Base-by-base conservation (phyloP, 2,888 invertebrate species). In the Drosophila greeni region DNA sequence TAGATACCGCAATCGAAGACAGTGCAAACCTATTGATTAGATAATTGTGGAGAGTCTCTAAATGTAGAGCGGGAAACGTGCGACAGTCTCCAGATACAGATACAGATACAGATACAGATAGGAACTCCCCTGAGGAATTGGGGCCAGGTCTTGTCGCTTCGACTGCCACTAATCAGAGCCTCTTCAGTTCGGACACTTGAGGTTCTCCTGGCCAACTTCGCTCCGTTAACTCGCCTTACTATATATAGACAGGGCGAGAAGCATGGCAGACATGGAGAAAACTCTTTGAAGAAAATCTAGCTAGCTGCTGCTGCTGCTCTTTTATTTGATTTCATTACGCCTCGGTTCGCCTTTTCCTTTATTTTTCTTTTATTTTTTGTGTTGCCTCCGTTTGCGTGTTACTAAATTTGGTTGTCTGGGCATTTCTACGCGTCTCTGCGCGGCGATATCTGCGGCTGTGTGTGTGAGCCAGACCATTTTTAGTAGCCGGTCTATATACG, bases 331-430 rank as follows among this genome's bases (percentile, higher is more conserved):
- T 79, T 81, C 68, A 81, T 83, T 78, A 75, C 81, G 65, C 45
- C 54, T 47, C 43, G 58, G 47, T 49, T 48, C n/a, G 48, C 20
- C 16, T 48, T 33, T 48, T 48, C 31, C 31, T 23, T 7, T n/a
- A n/a, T n/a, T 45, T 26, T 16, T 45, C 18, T 29, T 29, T 18
- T 36, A 16, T 36, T 29, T 55, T 62, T 26, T 58, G 29, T 62
- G 57, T 43, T 65, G 52, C 61, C 52, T 40, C 57, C 55, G 45
- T 51, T 64, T 69, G 58, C 66, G 56, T 76, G 82, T 77, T 84
- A 80, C 81, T 81, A 81, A 81, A 81, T 81, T 81, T 81, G 81
- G 81, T 84, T 81, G 81, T 81, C 81, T 81, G 75, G 77, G 84
- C 83, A 79, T 79, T 82, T 82, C 68, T 64, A 75, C 70, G 72